A percentile compares a stretch with the other conserved stretches of the same genome.
These are phyloP conservation scores for Chascanopsetta lugubris DNA, from an alignment of 2,113 vertebrate species.

Conservation along the genomic window DNA sequence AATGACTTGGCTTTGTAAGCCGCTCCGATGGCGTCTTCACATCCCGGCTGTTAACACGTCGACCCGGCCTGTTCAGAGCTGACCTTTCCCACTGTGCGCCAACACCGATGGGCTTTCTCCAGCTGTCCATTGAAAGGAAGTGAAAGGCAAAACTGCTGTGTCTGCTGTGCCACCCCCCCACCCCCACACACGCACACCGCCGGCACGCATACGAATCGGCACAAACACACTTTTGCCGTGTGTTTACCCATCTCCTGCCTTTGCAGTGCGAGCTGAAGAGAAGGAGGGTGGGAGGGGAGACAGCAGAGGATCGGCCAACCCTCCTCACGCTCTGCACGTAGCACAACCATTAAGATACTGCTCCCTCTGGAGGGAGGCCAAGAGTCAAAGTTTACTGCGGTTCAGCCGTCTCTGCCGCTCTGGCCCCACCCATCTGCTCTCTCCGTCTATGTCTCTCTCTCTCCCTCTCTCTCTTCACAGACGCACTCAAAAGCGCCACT, in stretches of 20 bases:
- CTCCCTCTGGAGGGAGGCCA: constrained; percentile 77
- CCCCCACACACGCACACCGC: constrained; percentile 10
- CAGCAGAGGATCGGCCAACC: constrained; percentile 65
- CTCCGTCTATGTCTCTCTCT: constrained; percentile 42
- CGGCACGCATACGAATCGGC: constrained; percentile 27
- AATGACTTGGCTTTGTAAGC: background rate
- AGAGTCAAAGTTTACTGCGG: constrained; percentile 78
- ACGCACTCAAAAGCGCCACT: constrained; percentile 18
- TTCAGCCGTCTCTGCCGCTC: constrained; percentile 67
- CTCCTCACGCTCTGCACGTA: constrained; percentile 83
- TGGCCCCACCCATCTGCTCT: constrained; percentile 41
- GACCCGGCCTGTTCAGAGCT: background rate
- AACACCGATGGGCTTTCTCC: constrained; percentile 1
- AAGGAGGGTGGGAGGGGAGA: constrained; percentile 57
- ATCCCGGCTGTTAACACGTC: too few relatives aligned
- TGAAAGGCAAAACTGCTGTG: constrained; percentile 29
- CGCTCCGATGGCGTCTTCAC: too few relatives aligned
- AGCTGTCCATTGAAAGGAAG: constrained; percentile 21
- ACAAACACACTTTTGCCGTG: constrained; percentile 32
- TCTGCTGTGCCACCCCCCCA: constrained; percentile 14
- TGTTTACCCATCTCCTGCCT: constrained; percentile 68
- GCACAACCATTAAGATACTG: constrained; percentile 82
- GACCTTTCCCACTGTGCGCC: constrained; percentile 20
- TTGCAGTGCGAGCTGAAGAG: constrained; percentile 56
- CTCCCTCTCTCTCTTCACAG: constrained; percentile 1